Evolutionary conservation across 2,113 vertebrate species (phyloP).

Genomic region (Neodon shergylaensis): DNA sequence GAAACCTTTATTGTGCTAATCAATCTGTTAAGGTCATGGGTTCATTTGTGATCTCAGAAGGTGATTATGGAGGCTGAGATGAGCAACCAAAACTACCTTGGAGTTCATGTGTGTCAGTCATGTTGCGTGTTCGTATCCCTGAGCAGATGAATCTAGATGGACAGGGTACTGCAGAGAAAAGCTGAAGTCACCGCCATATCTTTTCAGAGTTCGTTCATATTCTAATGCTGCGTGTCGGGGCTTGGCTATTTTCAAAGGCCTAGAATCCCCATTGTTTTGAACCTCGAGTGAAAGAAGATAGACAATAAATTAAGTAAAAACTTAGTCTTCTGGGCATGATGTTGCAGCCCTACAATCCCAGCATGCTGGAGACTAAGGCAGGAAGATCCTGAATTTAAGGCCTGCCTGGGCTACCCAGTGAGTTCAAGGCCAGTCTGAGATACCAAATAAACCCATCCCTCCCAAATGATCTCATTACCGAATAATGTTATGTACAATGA

Average conservation of each 20-base stretch:
- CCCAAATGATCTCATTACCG: neutral
- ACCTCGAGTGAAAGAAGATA: neutral
- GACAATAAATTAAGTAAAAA: no score
- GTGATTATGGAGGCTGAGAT: neutral
- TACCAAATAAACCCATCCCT: neutral
- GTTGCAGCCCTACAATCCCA: neutral
- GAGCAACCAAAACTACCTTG: neutral
- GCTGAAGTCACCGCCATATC: neutral
- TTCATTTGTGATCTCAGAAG: neutral
- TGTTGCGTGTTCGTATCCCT: neutral
- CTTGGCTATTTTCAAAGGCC: neutral
- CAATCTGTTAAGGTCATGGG: neutral
- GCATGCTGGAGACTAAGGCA: neutral
- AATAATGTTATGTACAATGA: neutral
- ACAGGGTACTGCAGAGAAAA: neutral
- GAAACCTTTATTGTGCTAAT: neutral
- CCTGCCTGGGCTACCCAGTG: no score
- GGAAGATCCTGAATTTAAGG: neutral
- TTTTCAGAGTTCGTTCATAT: neutral
- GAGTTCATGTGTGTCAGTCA: neutral
- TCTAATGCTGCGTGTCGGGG: accelerated
- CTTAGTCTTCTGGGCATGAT: neutral
- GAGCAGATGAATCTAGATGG: neutral
- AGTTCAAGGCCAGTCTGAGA: neutral
- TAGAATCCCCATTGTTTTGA: neutral